A percentile compares a stretch with the other conserved stretches of the same genome.
phyloP scores from a whole-genome alignment of 1,140 invertebrate genomes.

The Drosophila ogumai region DNA sequence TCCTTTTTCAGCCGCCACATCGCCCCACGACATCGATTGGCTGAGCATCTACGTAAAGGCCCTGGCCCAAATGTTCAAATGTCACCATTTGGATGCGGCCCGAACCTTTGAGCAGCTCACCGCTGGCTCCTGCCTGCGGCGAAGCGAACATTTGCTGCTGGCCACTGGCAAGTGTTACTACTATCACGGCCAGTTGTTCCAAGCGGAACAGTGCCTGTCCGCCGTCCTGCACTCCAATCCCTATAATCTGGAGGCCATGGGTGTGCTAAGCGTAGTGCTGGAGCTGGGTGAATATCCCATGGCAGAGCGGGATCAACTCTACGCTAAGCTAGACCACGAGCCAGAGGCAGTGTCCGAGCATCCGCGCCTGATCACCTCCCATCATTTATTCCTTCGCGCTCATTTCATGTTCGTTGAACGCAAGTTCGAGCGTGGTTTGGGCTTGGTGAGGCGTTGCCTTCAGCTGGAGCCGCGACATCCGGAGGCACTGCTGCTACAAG shows the following conservation, averaged over 20 bases:
- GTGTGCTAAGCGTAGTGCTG: constrained; percentile 85
- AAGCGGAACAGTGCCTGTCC: constrained; percentile 85
- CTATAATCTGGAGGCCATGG: constrained; percentile 86
- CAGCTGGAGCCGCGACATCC: constrained; percentile 86
- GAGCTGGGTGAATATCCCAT: constrained; percentile 80
- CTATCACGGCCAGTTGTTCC: constrained; percentile 87
- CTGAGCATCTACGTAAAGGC: constrained; percentile 90
- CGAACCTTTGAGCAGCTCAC: constrained; percentile 88
- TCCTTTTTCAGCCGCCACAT: constrained; percentile 61
- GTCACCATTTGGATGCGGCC: constrained; percentile 88
- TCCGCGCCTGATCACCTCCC: constrained; percentile 87
- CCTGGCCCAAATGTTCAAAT: constrained; percentile 87
- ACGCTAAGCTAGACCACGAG: constrained; percentile 80
- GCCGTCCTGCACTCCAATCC: constrained; percentile 87
- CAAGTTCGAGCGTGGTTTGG: constrained; percentile 87
- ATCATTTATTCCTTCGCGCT: constrained; percentile 86
- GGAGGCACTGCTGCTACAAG: constrained; percentile 90
- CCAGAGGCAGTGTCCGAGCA: constrained; percentile 75
- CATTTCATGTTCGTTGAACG: constrained; percentile 87
- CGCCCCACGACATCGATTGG: constrained; percentile 86
- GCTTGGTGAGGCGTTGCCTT: constrained; percentile 87
- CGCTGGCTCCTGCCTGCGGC: constrained; percentile 87
- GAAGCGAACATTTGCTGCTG: constrained; percentile 88
- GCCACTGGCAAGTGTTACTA: constrained; percentile 89
- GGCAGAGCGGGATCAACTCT: constrained; percentile 86